phyloP scores from a whole-genome alignment of 2,888 invertebrate species.

The Gnatocerus cornutus region DNA sequence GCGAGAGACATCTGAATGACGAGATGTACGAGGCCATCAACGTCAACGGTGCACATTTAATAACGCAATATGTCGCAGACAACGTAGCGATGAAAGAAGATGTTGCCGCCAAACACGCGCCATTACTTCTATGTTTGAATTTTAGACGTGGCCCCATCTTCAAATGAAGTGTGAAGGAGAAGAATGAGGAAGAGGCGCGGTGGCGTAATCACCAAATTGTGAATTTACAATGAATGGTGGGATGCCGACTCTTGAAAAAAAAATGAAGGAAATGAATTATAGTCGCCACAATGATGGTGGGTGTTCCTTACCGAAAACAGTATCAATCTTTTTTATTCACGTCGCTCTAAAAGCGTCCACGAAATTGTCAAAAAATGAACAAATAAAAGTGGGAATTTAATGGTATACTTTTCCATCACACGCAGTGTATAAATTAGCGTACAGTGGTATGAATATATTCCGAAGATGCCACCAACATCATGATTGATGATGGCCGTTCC shows the following conservation, averaged over 20 bases:
- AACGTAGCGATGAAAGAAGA: conserved; percentile 36
- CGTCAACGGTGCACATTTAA: conserved; percentile 56
- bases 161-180: conserved; percentile 53
- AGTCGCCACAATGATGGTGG: conserved; percentile 20
- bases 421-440: too few relatives aligned
- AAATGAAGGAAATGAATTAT: conserved; percentile 10
- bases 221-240: conserved; percentile 33
- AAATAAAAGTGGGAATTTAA: too few relatives aligned
- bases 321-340: too few relatives aligned
- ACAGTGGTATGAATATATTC: too few relatives aligned
- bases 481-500: conserved; percentile 40
- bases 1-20: conserved; percentile 57
- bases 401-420: too few relatives aligned
- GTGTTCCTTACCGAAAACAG: neutral
- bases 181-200: conserved; percentile 13
- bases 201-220: conserved; percentile 27
- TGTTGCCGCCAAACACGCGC: conserved; percentile 32
- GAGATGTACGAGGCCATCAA: conserved; percentile 58
- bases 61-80: conserved; percentile 56
- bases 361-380: too few relatives aligned
- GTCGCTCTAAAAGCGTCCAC: too few relatives aligned
- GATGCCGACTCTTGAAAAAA: conserved; percentile 10
- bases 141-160: conserved; percentile 44
- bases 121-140: conserved; percentile 45
- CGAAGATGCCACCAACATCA: too few relatives aligned